Conservation (phyloP, 2,113 vertebrate species). For the Mungos mungo region DNA sequence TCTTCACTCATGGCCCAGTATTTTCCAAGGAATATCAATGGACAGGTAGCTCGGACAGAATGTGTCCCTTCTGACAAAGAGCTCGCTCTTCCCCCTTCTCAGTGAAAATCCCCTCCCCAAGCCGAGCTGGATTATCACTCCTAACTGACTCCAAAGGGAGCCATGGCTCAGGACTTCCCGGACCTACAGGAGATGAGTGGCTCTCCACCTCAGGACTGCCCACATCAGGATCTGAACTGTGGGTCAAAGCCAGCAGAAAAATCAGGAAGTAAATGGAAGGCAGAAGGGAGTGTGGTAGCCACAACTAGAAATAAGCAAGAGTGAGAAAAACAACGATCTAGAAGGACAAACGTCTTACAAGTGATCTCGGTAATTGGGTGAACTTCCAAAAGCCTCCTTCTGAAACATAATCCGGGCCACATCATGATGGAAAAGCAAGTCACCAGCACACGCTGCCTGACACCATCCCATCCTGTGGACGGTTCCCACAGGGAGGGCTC, state of each 20-base stretch:
- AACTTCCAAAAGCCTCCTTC: neutral
- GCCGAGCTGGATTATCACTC: neutral
- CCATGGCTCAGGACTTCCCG: neutral
- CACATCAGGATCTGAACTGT: neutral
- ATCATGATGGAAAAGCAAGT: neutral
- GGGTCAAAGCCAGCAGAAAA: neutral
- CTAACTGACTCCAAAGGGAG: neutral
- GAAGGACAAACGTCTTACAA: neutral
- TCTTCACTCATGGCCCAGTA: neutral
- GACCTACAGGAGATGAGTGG: neutral
- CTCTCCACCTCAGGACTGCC: neutral
- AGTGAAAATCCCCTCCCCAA: neutral
- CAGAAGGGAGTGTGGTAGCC: neutral
- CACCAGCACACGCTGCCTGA: neutral
- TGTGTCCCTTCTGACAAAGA: neutral
- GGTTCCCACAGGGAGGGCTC: neutral
- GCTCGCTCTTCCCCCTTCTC: neutral
- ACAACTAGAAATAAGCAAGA: neutral
- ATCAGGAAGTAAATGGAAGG: neutral
- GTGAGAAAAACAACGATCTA: neutral
- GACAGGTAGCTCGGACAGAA: neutral
- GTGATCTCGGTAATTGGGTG: neutral
- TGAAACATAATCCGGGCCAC: neutral
- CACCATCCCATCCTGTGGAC: accelerated
- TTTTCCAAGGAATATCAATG: neutral